Evolutionary conservation across 2,888 invertebrate species (phyloP).

Genomic region (Chrysolina haemoptera): DNA sequence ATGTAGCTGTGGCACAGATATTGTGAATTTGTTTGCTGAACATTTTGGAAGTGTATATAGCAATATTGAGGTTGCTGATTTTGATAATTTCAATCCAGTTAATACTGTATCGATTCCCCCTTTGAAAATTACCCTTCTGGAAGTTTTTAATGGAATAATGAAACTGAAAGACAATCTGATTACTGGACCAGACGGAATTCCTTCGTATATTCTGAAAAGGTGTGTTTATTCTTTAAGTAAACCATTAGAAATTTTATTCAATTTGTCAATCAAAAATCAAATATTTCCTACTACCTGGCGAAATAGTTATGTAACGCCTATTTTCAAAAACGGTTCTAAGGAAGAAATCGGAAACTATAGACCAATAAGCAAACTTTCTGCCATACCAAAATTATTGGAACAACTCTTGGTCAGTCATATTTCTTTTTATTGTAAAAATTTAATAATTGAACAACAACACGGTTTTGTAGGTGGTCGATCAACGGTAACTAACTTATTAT

Average conservation of each 20-base stretch:
- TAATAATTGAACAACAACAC: background rate
- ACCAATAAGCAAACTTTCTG: conserved; percentile 3
- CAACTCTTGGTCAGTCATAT: background rate
- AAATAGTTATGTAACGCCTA: too few relatives aligned
- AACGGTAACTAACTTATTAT: too few relatives aligned
- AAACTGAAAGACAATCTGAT: too few relatives aligned
- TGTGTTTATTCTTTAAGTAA: background rate
- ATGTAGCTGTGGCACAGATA: conserved; percentile 4
- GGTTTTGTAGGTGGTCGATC: conserved; percentile 1
- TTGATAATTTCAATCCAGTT: background rate
- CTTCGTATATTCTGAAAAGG: too few relatives aligned
- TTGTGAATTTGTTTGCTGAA: background rate
- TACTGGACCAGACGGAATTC: too few relatives aligned
- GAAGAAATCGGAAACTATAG: conserved; percentile 2
- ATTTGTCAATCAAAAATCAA: background rate
- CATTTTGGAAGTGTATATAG: background rate
- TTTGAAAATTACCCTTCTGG: background rate
- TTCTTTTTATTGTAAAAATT: conserved; percentile 5
- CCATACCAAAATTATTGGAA: background rate
- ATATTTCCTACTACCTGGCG: too few relatives aligned
- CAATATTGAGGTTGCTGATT: too few relatives aligned
- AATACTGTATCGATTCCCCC: background rate
- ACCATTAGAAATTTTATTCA: conserved; percentile 7
- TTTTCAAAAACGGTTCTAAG: too few relatives aligned
- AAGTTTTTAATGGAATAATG: too few relatives aligned